A percentile compares a stretch with the other conserved stretches of the same genome.
These are phyloP conservation scores for Corythaixoides concolor DNA, from an alignment of 2,113 vertebrate genomes.

Conservation along the genomic window DNA sequence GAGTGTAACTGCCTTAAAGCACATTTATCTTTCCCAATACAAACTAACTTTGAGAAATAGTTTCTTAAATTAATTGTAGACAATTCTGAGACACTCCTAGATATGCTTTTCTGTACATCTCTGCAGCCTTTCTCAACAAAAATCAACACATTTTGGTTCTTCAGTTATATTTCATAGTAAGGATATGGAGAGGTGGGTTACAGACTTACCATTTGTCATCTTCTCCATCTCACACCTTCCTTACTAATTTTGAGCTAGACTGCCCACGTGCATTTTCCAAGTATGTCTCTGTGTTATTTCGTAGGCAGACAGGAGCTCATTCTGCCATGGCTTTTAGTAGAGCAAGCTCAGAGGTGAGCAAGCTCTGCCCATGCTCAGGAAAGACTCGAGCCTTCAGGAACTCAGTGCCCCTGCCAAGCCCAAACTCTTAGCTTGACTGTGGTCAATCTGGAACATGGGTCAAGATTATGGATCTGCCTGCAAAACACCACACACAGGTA, in stretches of 20 bases:
- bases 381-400: fast-evolving
- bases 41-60: background rate
- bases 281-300: background rate
- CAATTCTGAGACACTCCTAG: background rate
- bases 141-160: background rate
- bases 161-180: background rate
- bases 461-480: too few species aligned
- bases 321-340: background rate
- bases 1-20: background rate
- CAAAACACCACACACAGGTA: background rate
- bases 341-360: background rate
- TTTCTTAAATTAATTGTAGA: background rate
- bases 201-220: background rate
- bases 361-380: background rate
- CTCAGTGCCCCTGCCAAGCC: background rate
- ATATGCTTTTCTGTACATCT: background rate
- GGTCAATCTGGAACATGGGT: background rate
- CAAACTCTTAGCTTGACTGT: background rate
- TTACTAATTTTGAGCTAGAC: background rate
- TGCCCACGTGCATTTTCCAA: background rate
- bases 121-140: background rate
- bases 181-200: background rate
- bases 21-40: background rate
- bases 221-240: background rate
- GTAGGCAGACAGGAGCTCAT: background rate